These are phyloP conservation scores for Knipowitschia caucasica DNA, from an alignment of 2,797 vertebrate species.

Conservation along the genomic window DNA sequence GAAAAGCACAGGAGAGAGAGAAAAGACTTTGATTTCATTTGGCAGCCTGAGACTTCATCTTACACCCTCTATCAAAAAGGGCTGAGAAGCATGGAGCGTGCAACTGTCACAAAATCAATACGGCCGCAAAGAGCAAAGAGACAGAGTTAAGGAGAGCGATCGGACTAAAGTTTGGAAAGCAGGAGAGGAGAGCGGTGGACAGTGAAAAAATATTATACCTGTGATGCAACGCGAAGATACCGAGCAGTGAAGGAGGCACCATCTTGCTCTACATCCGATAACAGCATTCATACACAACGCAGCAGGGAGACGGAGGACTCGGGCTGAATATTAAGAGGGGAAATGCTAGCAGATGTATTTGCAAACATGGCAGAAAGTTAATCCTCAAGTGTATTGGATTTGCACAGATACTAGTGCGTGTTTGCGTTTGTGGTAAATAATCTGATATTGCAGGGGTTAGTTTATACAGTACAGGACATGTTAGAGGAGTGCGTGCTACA, in stretches of 20 bases:
- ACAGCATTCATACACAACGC: slow-evolving; percentile 24
- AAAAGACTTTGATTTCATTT: slow-evolving; percentile 73
- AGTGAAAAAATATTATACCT: slow-evolving; percentile 25
- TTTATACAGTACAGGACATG: too few relatives aligned
- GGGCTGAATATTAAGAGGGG: neutral
- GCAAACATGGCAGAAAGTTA: neutral
- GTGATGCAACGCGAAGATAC: slow-evolving; percentile 26
- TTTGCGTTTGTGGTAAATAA: neutral
- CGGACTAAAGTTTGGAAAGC: slow-evolving; percentile 35
- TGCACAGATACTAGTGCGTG: neutral
- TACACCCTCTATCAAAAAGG: slow-evolving; percentile 68
- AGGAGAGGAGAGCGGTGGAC: slow-evolving; percentile 21
- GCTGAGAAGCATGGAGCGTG: slow-evolving; percentile 58
- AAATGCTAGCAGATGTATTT: neutral
- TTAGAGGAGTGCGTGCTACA: too few relatives aligned
- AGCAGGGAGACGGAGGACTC: neutral
- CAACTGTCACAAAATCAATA: slow-evolving; percentile 71
- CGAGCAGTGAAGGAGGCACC: slow-evolving; percentile 14
- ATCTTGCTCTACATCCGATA: slow-evolving; percentile 22
- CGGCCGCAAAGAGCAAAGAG: slow-evolving; percentile 63
- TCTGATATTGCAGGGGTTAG: too few relatives aligned
- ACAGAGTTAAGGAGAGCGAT: slow-evolving; percentile 55
- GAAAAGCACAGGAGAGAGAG: slow-evolving; percentile 24
- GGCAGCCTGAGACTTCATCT: slow-evolving; percentile 67
- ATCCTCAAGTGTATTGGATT: neutral